These are phyloP conservation scores for Oreohelix idahoensis DNA, from an alignment of 1,140 invertebrate species.

Conservation along the genomic window DNA sequence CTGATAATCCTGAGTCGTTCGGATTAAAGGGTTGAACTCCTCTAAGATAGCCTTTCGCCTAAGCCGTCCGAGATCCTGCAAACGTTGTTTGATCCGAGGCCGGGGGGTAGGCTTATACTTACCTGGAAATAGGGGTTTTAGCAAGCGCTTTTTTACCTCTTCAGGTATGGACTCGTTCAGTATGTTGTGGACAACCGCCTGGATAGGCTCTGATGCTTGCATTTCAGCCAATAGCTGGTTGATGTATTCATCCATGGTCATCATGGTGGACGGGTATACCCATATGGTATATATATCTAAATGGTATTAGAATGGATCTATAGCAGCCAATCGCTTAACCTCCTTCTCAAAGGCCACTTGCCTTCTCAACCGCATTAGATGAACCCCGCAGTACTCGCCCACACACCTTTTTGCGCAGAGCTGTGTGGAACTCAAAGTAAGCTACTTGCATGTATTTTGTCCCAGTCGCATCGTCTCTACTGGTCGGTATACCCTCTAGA, in stretches of 20 bases:
- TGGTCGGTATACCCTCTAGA: too few species aligned
- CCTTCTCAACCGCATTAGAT: too few species aligned
- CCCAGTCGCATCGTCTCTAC: too few species aligned
- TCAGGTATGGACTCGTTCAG: constrained; percentile 23
- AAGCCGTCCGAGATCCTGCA: background rate
- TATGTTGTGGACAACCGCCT: background rate
- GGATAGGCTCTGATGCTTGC: background rate
- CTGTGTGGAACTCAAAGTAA: too few species aligned
- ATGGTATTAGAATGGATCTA: too few species aligned
- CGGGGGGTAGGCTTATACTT: background rate
- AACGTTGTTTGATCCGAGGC: too few species aligned
- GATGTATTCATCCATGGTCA: constrained; percentile 11
- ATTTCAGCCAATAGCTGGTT: constrained; percentile 1
- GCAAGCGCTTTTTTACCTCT: background rate
- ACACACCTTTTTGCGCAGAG: too few species aligned
- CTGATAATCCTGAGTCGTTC: constrained; percentile 18
- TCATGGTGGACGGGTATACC: constrained; percentile 17
- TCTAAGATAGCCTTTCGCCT: background rate
- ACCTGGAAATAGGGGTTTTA: background rate
- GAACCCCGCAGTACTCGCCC: too few species aligned
- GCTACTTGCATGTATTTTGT: too few species aligned
- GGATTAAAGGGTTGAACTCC: background rate
- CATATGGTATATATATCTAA: too few species aligned
- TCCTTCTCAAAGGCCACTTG: too few species aligned
- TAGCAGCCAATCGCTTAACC: too few species aligned